Evolutionary conservation across 2,113 vertebrate species (phyloP), one percentile per base, ranked within the genome.

Genomic region (Centropus bengalensis): DNA sequence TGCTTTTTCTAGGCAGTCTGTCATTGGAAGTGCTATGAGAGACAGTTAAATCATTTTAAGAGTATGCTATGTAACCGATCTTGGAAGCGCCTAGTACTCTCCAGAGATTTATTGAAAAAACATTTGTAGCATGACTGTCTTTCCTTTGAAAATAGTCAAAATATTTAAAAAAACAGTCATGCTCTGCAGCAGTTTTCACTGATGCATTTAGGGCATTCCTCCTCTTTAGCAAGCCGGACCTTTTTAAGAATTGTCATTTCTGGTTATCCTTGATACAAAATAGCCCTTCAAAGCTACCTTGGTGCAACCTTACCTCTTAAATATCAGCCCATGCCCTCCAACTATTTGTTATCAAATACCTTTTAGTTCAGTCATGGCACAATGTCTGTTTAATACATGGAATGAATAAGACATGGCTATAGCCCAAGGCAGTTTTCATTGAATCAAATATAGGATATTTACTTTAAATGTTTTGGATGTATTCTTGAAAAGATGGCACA

Each of bases 241-340:
- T 98, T 97, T 97, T 96, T 88, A 88, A 95, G 83, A 97, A 98
- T 98, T 97, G 96, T 97, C 97, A 96, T 97, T 95, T 95, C 92
- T 98, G 84, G 87, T 98, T 98, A 97, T 97, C 67, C 82, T 98
- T 94, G 97, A 80, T 96, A 94, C 92, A 96, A 96, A 97, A 97
- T 93, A 96, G 86, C 83, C 82, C 91, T 96, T 97, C 94, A 95
- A 95, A 97, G 80, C 94, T 97, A 96, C 84, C 93, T 96, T 94
- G 80, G 85, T 97, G 76, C 92, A 97, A 88, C 94, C 87, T 96
- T 97, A 92, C 70, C 78, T 97, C 87, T 96, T 98, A 98, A 98
- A 97, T 98, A 98, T 95, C 97, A 97, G 71, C 79, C 91, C n/a
- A 17, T 96, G 94, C 96, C 96, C 96, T 92, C 82, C 95, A 97